Evolutionary conservation across 1,140 invertebrate genomes (phyloP).

Genomic region (Rhysida immarginata): DNA sequence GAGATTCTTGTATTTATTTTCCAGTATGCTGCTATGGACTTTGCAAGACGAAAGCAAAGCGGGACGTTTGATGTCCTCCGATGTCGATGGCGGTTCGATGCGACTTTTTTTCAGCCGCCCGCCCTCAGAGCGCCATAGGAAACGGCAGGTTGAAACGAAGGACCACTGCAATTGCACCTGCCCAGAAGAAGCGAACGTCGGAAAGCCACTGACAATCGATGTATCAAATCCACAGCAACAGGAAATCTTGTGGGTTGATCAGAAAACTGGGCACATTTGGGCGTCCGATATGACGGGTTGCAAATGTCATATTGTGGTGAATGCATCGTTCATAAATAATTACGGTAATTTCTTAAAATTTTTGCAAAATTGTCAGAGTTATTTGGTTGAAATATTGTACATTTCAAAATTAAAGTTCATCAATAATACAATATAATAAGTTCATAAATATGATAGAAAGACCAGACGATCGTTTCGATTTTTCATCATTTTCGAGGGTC

Average conservation of each 20-base stretch:
- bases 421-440: no score
- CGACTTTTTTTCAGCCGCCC: slow-evolving; percentile 37
- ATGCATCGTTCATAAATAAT: no score
- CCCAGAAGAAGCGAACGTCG: slow-evolving; percentile 39
- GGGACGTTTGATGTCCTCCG: slow-evolving; percentile 44
- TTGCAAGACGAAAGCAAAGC: slow-evolving; percentile 36
- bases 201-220: slow-evolving; percentile 46
- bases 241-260: slow-evolving; percentile 48
- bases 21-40: slow-evolving; percentile 55
- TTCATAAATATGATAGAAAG: no score
- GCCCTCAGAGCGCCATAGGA: slow-evolving; percentile 4
- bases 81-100: slow-evolving; percentile 38
- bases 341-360: no score
- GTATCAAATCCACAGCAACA: slow-evolving; percentile 39
- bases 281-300: slow-evolving; percentile 50
- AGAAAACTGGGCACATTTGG: slow-evolving; percentile 39
- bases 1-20: slow-evolving; percentile 20
- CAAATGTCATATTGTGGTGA: slow-evolving; percentile 41
- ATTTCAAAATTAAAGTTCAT: no score
- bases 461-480: no score
- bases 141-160: not conserved
- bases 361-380: no score
- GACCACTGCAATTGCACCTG: slow-evolving; percentile 34
- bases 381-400: no score
- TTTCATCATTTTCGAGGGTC: no score